Evolutionary conservation across 2,797 vertebrate species (phyloP), one percentile per base, ranked within the genome.

Genomic region (Rhinella marina): DNA sequence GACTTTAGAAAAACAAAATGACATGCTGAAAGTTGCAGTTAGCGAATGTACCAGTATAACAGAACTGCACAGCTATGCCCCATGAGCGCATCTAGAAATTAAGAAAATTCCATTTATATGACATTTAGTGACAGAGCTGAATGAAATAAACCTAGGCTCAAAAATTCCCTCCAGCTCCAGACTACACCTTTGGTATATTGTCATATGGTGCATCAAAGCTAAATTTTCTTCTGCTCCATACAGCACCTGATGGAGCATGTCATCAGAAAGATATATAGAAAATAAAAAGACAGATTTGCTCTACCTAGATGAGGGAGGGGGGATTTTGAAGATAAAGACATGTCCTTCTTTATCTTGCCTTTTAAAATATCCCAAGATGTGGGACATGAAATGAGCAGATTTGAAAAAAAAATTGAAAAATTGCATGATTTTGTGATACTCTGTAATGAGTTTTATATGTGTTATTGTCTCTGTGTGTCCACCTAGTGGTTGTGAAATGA

Each of bases 1-100:
- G 91, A 76, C 85, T 87, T 91, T 92, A 85, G 90, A 90, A 89
- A 87, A 92, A n/a, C n/a, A n/a, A 82, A 92, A 82, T 92, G 81
- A 76, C 86, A 85, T 89, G 90, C 76, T 86, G 91, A 86, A 90
- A 91, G 89, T 19, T 70, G 54, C 57, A 82, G 54, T 78, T 79
- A 73, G 41, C 54, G 70, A 70, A 25, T 48, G n/a, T 48, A 82
- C 52, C 19, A 82, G 76, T 66, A 85, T 73, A 84, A 59, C 23
- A 32, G 54, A 64, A 27, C 48, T 66, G 17, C 68, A 48, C 25
- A 81, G 59, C 8, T 48, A 50, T 64, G 10, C 32, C 19, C 10
- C 32, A 62, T 62, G 23, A 54, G 21, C 16, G 10, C 23, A 16
- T 25, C 50, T 52, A 48, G 6, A n/a, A 77, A 76, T 8, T 1